Percentiles rank a stretch among this genome's conserved stretches.
Conservation (phyloP, 2,113 vertebrate genomes). For the Uria lomvia region DNA sequence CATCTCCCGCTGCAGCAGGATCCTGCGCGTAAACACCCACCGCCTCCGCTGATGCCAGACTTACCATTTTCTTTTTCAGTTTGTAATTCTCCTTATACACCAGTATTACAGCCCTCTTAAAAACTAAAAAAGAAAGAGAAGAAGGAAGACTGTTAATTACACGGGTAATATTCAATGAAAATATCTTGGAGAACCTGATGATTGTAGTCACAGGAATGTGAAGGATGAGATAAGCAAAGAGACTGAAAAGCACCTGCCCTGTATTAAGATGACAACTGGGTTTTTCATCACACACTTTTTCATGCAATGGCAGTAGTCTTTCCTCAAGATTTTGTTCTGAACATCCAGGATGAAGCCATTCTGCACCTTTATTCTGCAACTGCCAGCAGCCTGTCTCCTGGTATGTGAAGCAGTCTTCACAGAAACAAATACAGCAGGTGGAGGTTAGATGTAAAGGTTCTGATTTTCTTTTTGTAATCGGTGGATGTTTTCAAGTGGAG, state of each 20-base stretch:
- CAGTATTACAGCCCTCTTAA: constrained; percentile 95
- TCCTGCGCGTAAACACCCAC: background rate
- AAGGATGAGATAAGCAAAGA: background rate
- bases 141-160: constrained; percentile 8
- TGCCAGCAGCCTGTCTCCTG: background rate
- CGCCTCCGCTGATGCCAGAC: background rate
- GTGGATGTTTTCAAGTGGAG: background rate
- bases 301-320: background rate
- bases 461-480: background rate
- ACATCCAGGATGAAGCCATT: background rate
- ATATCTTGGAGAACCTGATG: background rate
- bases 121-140: constrained; percentile 78
- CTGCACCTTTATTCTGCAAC: background rate
- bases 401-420: background rate
- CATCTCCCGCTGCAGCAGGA: background rate
- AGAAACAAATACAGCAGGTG: background rate
- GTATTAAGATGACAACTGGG: background rate
- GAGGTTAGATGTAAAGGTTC: background rate
- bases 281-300: background rate
- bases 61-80: constrained; percentile 94
- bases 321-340: background rate
- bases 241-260: background rate
- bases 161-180: background rate
- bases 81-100: constrained; percentile 95
- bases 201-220: background rate